Conservation (phyloP, 2,113 vertebrate species). For the Stegostoma tigrinum region DNA sequence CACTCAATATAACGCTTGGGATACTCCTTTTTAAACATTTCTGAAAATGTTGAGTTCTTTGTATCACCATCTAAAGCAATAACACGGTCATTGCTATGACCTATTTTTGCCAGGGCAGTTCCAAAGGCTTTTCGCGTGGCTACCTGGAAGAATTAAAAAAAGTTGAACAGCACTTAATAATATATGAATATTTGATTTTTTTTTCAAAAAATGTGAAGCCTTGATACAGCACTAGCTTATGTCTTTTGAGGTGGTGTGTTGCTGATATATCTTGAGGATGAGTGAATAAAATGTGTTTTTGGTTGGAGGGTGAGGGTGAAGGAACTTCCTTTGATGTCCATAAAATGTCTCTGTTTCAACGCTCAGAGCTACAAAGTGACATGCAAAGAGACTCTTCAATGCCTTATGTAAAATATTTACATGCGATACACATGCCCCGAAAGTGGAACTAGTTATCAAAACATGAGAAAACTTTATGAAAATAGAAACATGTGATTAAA, state of each 20-base stretch:
- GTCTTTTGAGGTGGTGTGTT: not conserved
- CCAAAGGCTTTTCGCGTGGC: conserved; percentile 87
- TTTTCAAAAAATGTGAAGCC: not conserved
- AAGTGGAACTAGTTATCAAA: not conserved
- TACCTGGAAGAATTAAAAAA: conserved; percentile 54
- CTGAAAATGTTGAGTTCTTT: conserved; percentile 87
- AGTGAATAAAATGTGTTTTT: not conserved
- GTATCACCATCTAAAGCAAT: conserved; percentile 86
- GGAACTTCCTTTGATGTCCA: not conserved
- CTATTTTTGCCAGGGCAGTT: conserved; percentile 76
- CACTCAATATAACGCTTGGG: conserved; percentile 86
- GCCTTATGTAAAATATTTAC: not conserved
- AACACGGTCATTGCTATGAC: conserved; percentile 74
- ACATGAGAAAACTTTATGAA: not conserved
- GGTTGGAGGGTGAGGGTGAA: no score
- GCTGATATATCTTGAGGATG: not conserved
- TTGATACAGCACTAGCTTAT: not conserved
- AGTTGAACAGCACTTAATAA: not conserved
- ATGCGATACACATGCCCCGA: no score
- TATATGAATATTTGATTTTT: not conserved
- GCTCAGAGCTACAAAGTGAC: not conserved
- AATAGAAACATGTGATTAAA: not conserved
- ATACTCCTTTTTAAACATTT: conserved; percentile 87
- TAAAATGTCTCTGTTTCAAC: not conserved
- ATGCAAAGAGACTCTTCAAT: not conserved